phyloP scores from a whole-genome alignment of 2,113 vertebrate genomes.

The Lasiurus cinereus region DNA sequence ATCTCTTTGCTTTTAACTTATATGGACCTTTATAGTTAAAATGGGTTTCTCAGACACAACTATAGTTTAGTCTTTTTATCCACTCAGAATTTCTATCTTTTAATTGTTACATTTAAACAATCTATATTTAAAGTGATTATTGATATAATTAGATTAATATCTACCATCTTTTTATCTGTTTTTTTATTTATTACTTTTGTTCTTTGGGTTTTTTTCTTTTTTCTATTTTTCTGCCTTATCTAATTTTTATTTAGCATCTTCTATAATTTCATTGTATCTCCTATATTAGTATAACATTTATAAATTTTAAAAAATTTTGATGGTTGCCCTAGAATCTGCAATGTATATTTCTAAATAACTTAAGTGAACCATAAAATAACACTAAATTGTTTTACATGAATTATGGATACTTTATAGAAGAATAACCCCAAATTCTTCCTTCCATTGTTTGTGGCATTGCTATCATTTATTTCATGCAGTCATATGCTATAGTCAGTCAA shows the following conservation, averaged over 20 bases:
- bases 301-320: neutral
- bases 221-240: neutral
- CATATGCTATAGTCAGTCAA: neutral
- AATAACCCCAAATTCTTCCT: neutral
- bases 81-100: neutral
- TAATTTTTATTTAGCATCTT: conserved; percentile 38
- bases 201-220: neutral
- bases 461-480: neutral
- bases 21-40: neutral
- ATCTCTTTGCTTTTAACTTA: neutral
- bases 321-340: neutral
- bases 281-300: neutral
- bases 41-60: neutral
- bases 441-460: neutral
- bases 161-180: neutral
- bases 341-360: neutral
- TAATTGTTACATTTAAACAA: neutral
- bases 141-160: neutral
- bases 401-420: neutral
- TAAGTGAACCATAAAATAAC: neutral
- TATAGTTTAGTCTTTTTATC: neutral
- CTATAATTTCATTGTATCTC: neutral
- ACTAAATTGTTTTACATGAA: neutral
- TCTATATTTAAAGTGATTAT: neutral
- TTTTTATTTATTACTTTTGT: neutral